Evolutionary conservation across 2,888 invertebrate species (phyloP).

Genomic region (Drosophila subquinaria): DNA sequence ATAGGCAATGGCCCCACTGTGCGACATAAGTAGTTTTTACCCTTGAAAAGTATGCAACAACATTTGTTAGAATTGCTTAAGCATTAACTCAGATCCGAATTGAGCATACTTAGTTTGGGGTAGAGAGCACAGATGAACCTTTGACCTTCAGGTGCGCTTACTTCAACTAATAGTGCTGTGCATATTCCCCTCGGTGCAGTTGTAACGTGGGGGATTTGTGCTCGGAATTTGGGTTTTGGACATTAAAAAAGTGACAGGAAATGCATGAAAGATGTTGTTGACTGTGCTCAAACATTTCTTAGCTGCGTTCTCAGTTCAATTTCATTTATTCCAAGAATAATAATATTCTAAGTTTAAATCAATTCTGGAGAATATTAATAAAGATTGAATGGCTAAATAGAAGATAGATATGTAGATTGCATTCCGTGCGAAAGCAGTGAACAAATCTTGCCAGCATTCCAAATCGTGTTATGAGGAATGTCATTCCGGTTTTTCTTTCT

Average conservation of each 20-base stretch:
- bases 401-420: neutral
- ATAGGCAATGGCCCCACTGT: too few relatives aligned
- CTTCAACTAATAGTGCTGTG: constrained; percentile 39
- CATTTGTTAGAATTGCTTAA: constrained; percentile 6
- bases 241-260: neutral
- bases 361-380: constrained; percentile 1
- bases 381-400: constrained; percentile 6
- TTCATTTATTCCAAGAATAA: neutral
- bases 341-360: constrained; percentile 1
- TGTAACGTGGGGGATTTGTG: constrained; percentile 16
- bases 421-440: neutral
- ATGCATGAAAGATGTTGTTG: neutral
- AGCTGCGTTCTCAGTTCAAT: neutral
- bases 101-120: neutral
- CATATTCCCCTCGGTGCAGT: constrained; percentile 5
- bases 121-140: neutral
- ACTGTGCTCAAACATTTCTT: neutral
- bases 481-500: neutral
- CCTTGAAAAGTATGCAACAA: constrained; percentile 7
- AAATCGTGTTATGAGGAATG: constrained; percentile 6
- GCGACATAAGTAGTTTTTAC: neutral
- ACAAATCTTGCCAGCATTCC: constrained; percentile 15
- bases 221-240: constrained; percentile 11
- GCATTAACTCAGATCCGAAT: constrained; percentile 1
- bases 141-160: constrained; percentile 27